Percentiles rank a stretch among this genome's conserved stretches.
phyloP scores from a whole-genome alignment of 2,113 vertebrate species.

The Chaetodon auriga region DNA sequence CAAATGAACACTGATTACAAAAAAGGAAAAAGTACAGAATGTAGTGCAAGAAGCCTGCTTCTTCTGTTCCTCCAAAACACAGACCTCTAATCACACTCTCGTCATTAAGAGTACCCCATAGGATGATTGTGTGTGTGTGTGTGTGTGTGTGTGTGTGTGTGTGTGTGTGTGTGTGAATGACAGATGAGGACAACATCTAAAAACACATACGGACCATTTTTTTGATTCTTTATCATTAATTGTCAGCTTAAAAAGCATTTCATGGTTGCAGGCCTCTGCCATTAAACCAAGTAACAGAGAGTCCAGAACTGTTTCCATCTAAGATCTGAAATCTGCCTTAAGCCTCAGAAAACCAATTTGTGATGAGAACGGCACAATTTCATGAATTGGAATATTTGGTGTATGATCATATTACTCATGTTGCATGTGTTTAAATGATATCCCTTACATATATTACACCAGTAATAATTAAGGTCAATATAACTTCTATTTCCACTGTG shows the following conservation, averaged over 20 bases:
- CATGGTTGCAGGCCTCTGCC: not conserved
- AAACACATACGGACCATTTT: not conserved
- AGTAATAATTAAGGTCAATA: not conserved
- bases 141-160: not conserved
- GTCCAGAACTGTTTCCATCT: not conserved
- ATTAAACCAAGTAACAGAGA: not conserved
- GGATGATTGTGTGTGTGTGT: not conserved
- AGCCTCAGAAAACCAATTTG: not conserved
- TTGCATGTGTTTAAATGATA: not conserved
- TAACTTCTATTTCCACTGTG: not conserved
- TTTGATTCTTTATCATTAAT: not conserved
- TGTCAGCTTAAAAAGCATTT: not conserved
- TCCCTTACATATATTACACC: not conserved
- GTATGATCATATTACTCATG: not conserved
- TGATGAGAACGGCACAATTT: not conserved
- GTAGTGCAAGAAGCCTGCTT: not conserved
- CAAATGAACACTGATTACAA: not conserved
- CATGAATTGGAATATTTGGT: not conserved
- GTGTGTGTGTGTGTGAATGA: no score
- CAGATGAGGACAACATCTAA: not conserved
- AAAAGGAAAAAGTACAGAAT: not conserved
- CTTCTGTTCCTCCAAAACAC: not conserved
- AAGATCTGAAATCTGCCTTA: not conserved
- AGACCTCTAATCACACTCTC: not conserved
- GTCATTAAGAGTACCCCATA: not conserved